These are phyloP conservation scores for Ylistrum balloti DNA, from an alignment of 1,140 invertebrate species.

Conservation along the genomic window DNA sequence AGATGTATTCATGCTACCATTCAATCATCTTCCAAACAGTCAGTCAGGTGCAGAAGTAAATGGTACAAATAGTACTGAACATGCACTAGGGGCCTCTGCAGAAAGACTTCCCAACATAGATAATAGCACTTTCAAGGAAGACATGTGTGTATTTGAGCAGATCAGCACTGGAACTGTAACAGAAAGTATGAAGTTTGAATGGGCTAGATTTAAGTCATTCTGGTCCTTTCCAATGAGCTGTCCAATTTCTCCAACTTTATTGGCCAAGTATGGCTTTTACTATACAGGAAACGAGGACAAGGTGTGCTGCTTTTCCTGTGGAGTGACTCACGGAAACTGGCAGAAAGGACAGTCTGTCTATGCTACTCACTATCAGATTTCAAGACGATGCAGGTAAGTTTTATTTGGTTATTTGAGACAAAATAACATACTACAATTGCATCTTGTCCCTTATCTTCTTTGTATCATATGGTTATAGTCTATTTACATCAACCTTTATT, in stretches of 20 bases:
- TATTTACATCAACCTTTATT: no score
- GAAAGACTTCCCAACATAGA: neutral
- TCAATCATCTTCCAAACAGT: neutral
- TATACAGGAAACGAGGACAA: conserved; percentile 84
- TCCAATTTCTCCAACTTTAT: conserved; percentile 86
- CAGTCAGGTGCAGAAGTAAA: neutral
- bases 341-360: conserved; percentile 88
- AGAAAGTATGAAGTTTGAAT: conserved; percentile 60
- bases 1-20: neutral
- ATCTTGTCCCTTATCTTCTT: no score
- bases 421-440: no score
- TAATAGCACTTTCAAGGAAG: neutral
- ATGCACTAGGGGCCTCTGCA: neutral
- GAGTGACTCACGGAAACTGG: conserved; percentile 89
- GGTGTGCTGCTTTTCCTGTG: conserved; percentile 92
- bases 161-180: neutral
- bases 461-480: no score
- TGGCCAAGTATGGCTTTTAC: conserved; percentile 92
- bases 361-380: conserved; percentile 86
- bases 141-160: neutral
- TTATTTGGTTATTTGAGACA: neutral
- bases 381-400: neutral
- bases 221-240: conserved; percentile 88
- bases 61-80: neutral
- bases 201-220: conserved; percentile 86